Evolutionary conservation across 2,888 invertebrate species (phyloP).

Genomic region (Melanchra persicariae): DNA sequence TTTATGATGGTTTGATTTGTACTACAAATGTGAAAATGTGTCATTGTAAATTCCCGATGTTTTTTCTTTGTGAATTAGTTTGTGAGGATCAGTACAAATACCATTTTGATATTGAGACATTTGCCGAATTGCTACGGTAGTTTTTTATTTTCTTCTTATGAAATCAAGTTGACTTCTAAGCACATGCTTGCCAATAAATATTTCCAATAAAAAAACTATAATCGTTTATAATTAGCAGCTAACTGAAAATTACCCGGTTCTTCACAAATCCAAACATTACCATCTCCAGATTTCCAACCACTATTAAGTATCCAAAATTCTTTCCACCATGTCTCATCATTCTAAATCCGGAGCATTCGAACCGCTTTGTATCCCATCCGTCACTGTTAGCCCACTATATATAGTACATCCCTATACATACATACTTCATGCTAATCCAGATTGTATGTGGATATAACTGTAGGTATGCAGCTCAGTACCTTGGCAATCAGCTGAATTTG

Average conservation of each 20-base stretch:
- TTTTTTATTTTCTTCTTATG: no score
- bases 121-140: no score
- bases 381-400: constrained; percentile 30
- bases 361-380: constrained; percentile 16
- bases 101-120: no score
- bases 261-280: not conserved
- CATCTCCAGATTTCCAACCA: not conserved
- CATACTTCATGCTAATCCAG: constrained; percentile 32
- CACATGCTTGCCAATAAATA: not conserved
- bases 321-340: constrained; percentile 16
- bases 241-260: not conserved
- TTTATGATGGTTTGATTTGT: not conserved
- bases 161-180: no score
- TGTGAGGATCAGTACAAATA: no score
- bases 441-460: constrained; percentile 27
- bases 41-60: not conserved
- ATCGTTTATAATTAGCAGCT: not conserved
- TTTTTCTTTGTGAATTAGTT: not conserved
- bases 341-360: constrained; percentile 21
- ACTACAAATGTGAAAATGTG: not conserved
- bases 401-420: constrained; percentile 9
- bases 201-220: no score
- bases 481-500: constrained; percentile 55
- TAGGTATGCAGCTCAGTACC: constrained; percentile 13
- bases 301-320: not conserved